Base-by-base conservation (phyloP, 2,797 vertebrate genomes). In the Alcedo quadribrachys region DNA sequence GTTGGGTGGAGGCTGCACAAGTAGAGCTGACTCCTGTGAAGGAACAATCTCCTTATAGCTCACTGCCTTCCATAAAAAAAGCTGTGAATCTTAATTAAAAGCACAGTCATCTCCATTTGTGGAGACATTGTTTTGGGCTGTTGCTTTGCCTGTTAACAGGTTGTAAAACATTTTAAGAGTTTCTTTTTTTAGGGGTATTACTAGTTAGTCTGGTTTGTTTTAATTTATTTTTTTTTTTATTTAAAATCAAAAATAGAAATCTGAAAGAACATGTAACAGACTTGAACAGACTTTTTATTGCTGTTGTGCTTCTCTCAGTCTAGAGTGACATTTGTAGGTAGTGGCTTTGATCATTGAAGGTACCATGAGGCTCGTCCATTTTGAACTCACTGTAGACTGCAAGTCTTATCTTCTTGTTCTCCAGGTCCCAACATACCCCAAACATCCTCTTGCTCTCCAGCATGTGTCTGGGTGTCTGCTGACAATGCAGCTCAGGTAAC, bases 81-180 rank as follows among this genome's bases (percentile, higher is more conserved):
- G 63, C 82, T 96, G 95, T 95, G 97, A 91, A 89, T 96, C 89
- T 95, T 96, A 96, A 97, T 97, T 97, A 97, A 95, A 97, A 97
- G 93, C 48, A 85, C 91, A 93, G 93, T 97, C 2, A 2, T 70
- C 91, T 93, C 84, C 69, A 65, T 96, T 97, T 94, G 93, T 82
- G 81, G 92, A 90, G 85, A 94, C 71, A 83, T 96, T 96, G 95
- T 95, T 97, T 87, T 81, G 92, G 85, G 80, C 94, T 85, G 80
- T 95, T 97, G 96, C 94, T 96, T 85, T 89, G 92, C 95, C 93
- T 96, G 92, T 96, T 97, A 97, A 96, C 91, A 95, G 85, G 14
- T 79, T 69, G 89, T 96, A 96, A 97, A 97, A 93, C 37, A 95
- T 95, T 95, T 95, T 75, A 87, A 87, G 74, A 51, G 63, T 81